A percentile compares a stretch with the other conserved stretches of the same genome.
Evolutionary conservation across 53 echinoderm and acorn worm genomes (phyloP).

Genomic region (Arbacia lixula): DNA sequence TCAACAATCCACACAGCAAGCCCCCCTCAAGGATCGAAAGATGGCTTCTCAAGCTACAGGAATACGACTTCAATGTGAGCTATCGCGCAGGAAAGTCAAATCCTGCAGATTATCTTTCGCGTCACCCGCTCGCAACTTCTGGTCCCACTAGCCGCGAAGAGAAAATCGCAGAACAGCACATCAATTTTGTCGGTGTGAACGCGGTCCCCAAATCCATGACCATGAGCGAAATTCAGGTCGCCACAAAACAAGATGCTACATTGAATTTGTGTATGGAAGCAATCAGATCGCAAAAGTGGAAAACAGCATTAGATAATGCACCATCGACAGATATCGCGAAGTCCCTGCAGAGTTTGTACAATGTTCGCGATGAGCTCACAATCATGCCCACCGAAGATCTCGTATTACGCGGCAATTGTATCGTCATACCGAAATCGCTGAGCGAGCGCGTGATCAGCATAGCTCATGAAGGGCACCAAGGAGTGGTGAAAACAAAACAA

Average conservation of each 20-base stretch:
- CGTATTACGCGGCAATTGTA: constrained; percentile 64
- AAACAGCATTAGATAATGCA: background rate
- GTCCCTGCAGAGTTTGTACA: constrained; percentile 30
- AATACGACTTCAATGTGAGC: constrained; percentile 55
- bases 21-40: constrained; percentile 63
- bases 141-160: constrained; percentile 22
- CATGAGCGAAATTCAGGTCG: constrained; percentile 10
- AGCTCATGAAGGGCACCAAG: constrained; percentile 68
- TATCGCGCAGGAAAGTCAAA: constrained; percentile 60
- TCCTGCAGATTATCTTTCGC: constrained; percentile 77
- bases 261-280: constrained; percentile 67
- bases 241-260: constrained; percentile 7
- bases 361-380: constrained; percentile 57
- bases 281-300: constrained; percentile 54
- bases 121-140: constrained; percentile 49
- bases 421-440: constrained; percentile 69
- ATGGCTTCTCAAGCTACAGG: constrained; percentile 71
- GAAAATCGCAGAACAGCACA: constrained; percentile 55
- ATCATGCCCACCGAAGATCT: constrained; percentile 49
- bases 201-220: constrained; percentile 50
- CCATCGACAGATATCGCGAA: background rate
- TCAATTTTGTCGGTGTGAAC: constrained; percentile 37
- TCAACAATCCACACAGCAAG: constrained; percentile 61
- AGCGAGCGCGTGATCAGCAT: constrained; percentile 40
- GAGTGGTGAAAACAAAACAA: constrained; percentile 64